A percentile compares a stretch with the other conserved stretches of the same genome.
Conservation (phyloP, 2,797 vertebrate species). For the Mycteria americana region DNA sequence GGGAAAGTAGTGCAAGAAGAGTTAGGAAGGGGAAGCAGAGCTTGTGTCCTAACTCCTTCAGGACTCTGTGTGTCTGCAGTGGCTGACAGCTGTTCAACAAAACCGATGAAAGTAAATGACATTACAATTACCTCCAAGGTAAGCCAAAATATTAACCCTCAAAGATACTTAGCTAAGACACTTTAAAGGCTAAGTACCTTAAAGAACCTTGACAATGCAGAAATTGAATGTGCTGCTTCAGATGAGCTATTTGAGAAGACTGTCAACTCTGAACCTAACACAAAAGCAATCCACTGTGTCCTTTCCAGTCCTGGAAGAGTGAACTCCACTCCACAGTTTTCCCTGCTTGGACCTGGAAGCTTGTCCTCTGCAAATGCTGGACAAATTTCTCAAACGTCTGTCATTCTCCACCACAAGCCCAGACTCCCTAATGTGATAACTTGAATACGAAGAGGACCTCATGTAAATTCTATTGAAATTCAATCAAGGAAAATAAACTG, state of each 20-base stretch:
- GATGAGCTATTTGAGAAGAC: neutral
- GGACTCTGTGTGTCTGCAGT: neutral
- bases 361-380: neutral
- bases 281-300: neutral
- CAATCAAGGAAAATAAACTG: slow-evolving; percentile 68
- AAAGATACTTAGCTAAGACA: neutral
- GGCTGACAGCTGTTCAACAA: slow-evolving; percentile 8
- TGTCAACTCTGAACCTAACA: neutral
- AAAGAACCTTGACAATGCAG: neutral
- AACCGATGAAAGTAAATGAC: slow-evolving; percentile 9
- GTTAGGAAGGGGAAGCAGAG: neutral
- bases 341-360: neutral
- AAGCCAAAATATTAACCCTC: neutral
- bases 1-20: neutral
- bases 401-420: slow-evolving; percentile 13
- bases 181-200: neutral
- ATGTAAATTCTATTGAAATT: slow-evolving; percentile 69
- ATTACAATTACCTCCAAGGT: neutral
- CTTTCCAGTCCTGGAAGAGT: neutral
- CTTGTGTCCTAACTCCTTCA: neutral
- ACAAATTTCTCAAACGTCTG: neutral
- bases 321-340: neutral
- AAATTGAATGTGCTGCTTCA: neutral
- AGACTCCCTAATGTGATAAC: slow-evolving; percentile 59
- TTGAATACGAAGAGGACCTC: slow-evolving; percentile 47